Evolutionary conservation across 1,140 invertebrate genomes (phyloP).

Genomic region (Atta cephalotes): DNA sequence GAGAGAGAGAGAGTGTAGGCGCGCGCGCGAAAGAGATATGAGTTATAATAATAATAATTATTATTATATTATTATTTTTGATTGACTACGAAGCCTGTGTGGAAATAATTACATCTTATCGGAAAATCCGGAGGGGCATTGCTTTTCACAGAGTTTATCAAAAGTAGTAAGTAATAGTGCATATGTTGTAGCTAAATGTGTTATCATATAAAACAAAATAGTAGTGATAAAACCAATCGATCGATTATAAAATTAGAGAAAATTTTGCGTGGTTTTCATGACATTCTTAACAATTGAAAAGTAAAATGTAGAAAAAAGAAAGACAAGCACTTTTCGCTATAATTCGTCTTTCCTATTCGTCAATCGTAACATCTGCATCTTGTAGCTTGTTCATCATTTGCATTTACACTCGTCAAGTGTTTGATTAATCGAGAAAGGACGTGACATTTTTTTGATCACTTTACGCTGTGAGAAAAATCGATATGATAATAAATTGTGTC

Average conservation of each 20-base stretch:
- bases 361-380: constrained; percentile 6
- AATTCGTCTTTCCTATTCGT: constrained; percentile 21
- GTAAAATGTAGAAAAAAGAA: constrained; percentile 6
- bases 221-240: constrained; percentile 12
- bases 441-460: constrained; percentile 29
- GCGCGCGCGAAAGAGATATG: constrained; percentile 17
- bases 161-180: constrained; percentile 48
- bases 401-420: constrained; percentile 13
- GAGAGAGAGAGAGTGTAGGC: constrained; percentile 69
- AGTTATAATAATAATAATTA: constrained; percentile 66
- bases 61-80: constrained; percentile 61
- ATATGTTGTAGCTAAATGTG: constrained; percentile 50
- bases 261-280: background rate
- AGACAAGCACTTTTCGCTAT: background rate
- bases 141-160: constrained; percentile 54
- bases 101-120: constrained; percentile 42
- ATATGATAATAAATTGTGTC: constrained; percentile 7
- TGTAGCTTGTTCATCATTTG: constrained; percentile 10
- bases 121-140: constrained; percentile 65
- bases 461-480: constrained; percentile 24
- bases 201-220: constrained; percentile 59
- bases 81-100: constrained; percentile 57
- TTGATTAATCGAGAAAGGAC: constrained; percentile 17
- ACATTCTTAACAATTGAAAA: constrained; percentile 49
- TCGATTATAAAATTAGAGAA: constrained; percentile 15